Evolutionary conservation across 2,797 vertebrate genomes (phyloP), one percentile per base, ranked within the genome.

Genomic region (Knipowitschia caucasica): DNA sequence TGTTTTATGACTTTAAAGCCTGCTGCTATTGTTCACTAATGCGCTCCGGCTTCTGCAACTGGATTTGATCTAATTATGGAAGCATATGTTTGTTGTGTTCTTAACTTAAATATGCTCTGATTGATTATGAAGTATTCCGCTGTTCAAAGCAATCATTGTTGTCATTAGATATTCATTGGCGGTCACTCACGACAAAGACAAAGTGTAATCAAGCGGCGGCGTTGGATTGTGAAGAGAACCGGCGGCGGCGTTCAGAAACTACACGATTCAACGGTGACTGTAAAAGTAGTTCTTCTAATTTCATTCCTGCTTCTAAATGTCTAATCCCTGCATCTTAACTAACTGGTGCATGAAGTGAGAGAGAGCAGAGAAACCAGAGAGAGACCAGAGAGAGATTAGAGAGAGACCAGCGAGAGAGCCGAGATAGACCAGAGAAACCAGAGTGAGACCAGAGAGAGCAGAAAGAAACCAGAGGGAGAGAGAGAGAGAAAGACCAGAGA

Each of bases 1-100:
- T 81, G 63, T 78, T 80, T 77, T 75, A 70, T 77, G 67, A 75
- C 77, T 78, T 47, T 64, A 55, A 76, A 81, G 64, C 53, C 67
- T 60, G 56, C 59, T 30, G 50, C 30, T 69, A 43, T 55, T 53
- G 21, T 68, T 71, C 44, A 50, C 64, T 59, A 67, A 57, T 53
- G 24, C 55, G 23, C 33, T 50, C 34, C 31, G 23, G 35, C 21
- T 9, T 6, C 24, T 26, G 36, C 39, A 33, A 50, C 7, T 35
- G 47, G 23, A 35, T 50, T 50, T 50, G 47, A 25, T 50, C 47
- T 50, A 50, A 50, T 50, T 35, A 50, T 50, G 20, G 14, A 23
- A 24, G 47, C 47, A 25, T 50, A 50, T 50, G 21, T 50, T 50
- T 50, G 25, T 35, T 24, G 47, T 50, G 24, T 50, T 34, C 18